Percentiles rank a stretch among this genome's conserved stretches.
Evolutionary conservation across 2,113 vertebrate species (phyloP).

Genomic region (Gadus macrocephalus): DNA sequence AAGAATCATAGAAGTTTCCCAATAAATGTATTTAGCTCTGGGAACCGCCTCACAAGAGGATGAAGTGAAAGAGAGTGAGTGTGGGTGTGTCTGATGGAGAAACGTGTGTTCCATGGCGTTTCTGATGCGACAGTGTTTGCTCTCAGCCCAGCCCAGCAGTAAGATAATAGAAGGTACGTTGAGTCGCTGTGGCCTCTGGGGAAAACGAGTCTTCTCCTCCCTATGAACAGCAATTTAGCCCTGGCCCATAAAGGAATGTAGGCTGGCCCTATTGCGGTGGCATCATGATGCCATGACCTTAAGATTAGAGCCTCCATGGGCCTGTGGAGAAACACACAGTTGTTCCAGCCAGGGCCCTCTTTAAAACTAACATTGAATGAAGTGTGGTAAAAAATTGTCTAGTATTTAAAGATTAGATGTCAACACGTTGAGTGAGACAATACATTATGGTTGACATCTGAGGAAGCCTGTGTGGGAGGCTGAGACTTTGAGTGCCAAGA

Average conservation of each 20-base stretch:
- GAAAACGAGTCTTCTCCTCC: slow-evolving; percentile 52
- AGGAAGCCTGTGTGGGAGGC: background rate
- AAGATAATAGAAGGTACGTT: slow-evolving; percentile 58
- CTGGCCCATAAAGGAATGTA: slow-evolving; percentile 36
- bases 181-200: slow-evolving; percentile 54
- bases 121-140: slow-evolving; percentile 54
- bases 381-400: slow-evolving; percentile 36
- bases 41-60: slow-evolving; percentile 43
- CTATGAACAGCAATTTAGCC: slow-evolving; percentile 61
- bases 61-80: background rate
- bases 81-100: background rate
- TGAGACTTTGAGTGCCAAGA: slow-evolving; percentile 4
- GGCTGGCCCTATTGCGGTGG: slow-evolving; percentile 1
- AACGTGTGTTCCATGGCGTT: background rate
- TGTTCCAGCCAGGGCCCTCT: slow-evolving; percentile 29
- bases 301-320: slow-evolving; percentile 48
- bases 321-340: slow-evolving; percentile 49
- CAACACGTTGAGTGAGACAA: slow-evolving; percentile 30
- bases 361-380: slow-evolving; percentile 46
- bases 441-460: slow-evolving; percentile 17
- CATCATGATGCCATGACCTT: slow-evolving; percentile 42
- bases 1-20: slow-evolving; percentile 47
- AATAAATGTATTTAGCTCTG: slow-evolving; percentile 64
- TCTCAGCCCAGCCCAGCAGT: slow-evolving; percentile 47
- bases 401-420: slow-evolving; percentile 39